Base-by-base conservation (phyloP, 2,888 invertebrate genomes). In the Drosophila monieri region DNA sequence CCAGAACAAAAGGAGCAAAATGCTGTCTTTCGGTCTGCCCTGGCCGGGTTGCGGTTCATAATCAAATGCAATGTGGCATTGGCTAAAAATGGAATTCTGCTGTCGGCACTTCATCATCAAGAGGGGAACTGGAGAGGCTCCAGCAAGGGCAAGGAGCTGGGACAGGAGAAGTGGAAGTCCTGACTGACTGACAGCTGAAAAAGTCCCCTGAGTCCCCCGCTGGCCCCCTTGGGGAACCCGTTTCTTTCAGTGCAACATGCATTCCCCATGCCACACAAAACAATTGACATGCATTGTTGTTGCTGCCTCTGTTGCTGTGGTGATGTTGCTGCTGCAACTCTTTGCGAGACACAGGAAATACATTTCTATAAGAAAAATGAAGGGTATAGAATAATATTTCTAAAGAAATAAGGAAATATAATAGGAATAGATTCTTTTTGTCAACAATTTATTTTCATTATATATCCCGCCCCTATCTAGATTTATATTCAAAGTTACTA, bases 201-300 rank as follows among this genome's bases (percentile, higher is more conserved):
- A 71, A 77, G 84, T 80, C 77, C 62, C 74, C 70, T 56, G 74
- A 52, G 46, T 61, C 53, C 55, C 73, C 57, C 55, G 12, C 48
- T 5, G 44, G 2, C 15, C 15, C 30, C 46, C 37, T 56, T 27
- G 55, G 44, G 52, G 48, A 76, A 74, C 76, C 51, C 70, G 85
- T 83, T 80, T 79, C 60, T 46, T 51, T 61, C 71, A 43, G 61
- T 61, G 54, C 73, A 59, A 59, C 73, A 60, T 77, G 88, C 89
- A 88, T 89, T 89, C 88, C 79, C 84, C 73, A 66, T 86, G 87
- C 86, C 86, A 80, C 74, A 85, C 88, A 81, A 79, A 83, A 81
- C 88, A 88, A 85, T 88, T 88, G 84, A 88, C 84, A 79, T 83
- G 80, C 85, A 79, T 80, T 84, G 77, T 79, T 64, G 80, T 60